phyloP scores from a whole-genome alignment of 2,113 vertebrate genomes.

The Vulpes lagopus region DNA sequence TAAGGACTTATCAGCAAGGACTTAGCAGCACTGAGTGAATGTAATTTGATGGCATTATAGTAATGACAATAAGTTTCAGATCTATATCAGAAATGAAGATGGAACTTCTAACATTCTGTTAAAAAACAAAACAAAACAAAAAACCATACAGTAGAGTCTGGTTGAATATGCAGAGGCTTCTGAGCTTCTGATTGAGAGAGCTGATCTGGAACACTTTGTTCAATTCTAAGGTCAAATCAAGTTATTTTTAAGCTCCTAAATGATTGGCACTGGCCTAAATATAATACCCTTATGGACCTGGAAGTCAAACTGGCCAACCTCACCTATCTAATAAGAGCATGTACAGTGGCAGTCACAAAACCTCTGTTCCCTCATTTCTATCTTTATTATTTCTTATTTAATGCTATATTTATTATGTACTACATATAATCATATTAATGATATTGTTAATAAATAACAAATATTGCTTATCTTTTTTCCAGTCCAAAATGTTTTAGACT shows the following conservation, averaged over 20 bases:
- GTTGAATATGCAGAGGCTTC: not conserved
- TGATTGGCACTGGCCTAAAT: not conserved
- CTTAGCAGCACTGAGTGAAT: not conserved
- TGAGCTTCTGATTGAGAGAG: not conserved
- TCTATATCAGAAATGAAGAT: not conserved
- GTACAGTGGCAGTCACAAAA: not conserved
- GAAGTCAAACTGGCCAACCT: not conserved
- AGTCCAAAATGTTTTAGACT: not conserved
- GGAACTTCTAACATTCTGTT: not conserved
- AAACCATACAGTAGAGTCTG: not conserved
- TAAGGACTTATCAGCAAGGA: not conserved
- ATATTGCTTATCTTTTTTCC: not conserved
- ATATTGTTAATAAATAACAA: constrained; percentile 16
- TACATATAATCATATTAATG: not conserved
- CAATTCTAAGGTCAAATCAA: constrained; percentile 35
- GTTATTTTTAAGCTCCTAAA: constrained; percentile 59
- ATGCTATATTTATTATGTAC: not conserved
- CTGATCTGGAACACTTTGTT: not conserved
- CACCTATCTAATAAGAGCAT: not conserved
- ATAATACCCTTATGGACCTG: not conserved
- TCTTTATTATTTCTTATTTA: constrained; percentile 15
- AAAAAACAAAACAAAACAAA: not conserved
- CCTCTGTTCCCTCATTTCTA: not conserved
- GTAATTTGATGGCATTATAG: not conserved
- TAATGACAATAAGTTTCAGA: not conserved